Evolutionary conservation across 2,797 vertebrate genomes (phyloP).

Genomic region (Leptoclinus maculatus): DNA sequence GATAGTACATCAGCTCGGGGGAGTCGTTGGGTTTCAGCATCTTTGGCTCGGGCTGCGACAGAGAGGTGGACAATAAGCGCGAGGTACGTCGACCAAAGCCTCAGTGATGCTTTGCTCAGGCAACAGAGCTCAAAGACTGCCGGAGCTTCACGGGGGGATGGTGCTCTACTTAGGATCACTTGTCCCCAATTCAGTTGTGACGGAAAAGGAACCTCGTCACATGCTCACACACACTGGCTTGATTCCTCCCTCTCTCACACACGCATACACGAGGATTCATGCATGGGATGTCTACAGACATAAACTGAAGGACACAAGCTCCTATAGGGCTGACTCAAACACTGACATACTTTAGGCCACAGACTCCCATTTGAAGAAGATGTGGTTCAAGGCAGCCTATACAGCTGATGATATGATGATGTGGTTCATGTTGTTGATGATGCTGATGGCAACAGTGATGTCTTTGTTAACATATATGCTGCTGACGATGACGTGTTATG

Average conservation of each 20-base stretch:
- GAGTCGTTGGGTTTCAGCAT: constrained; percentile 82
- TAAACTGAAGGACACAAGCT: background rate
- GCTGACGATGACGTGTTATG: too few relatives aligned
- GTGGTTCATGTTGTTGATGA: too few relatives aligned
- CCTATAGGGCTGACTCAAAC: background rate
- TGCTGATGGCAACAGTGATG: background rate
- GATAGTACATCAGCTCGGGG: constrained; percentile 84
- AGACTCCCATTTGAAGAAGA: background rate
- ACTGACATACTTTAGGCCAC: background rate
- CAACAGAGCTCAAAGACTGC: constrained; percentile 47
- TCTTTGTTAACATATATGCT: background rate
- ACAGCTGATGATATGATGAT: too few relatives aligned
- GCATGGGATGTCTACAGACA: background rate
- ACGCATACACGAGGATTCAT: constrained; percentile 1
- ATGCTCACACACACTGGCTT: constrained; percentile 20
- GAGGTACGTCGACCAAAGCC: constrained; percentile 16
- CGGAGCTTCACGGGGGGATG: constrained; percentile 74
- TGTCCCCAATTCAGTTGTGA: constrained; percentile 80
- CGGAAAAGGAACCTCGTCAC: constrained; percentile 60
- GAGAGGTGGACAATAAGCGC: constrained; percentile 31
- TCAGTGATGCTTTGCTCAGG: constrained; percentile 49
- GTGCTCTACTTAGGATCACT: constrained; percentile 83
- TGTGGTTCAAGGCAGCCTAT: background rate
- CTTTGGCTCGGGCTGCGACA: constrained; percentile 34
- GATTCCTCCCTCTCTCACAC: constrained; percentile 14